These are phyloP conservation scores for Callyntrura guangdongensis DNA, from an alignment of 2,888 invertebrate species.

Conservation along the genomic window DNA sequence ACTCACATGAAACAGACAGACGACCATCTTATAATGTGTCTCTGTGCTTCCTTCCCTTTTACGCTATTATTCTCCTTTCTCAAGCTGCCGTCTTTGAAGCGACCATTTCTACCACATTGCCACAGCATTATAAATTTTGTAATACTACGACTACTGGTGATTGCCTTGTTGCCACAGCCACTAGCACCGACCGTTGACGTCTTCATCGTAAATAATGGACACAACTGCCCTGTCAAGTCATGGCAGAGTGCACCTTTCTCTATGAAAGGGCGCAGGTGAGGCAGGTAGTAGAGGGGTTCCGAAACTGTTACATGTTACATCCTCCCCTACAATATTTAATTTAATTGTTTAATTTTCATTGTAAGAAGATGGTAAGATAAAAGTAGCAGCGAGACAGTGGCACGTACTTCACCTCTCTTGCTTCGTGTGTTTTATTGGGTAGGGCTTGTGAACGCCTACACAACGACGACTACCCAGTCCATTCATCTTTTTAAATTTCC, in stretches of 20 bases:
- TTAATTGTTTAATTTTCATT: slow-evolving; percentile 61
- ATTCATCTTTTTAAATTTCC: slow-evolving; percentile 63
- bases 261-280: slow-evolving; percentile 23
- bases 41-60: background rate
- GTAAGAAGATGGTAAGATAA: background rate
- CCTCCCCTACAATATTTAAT: slow-evolving; percentile 44
- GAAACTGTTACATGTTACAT: slow-evolving; percentile 26
- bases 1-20: slow-evolving; percentile 2
- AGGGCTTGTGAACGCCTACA: slow-evolving; percentile 44
- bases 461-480: slow-evolving; percentile 14
- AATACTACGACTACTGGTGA: background rate
- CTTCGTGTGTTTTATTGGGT: slow-evolving; percentile 6
- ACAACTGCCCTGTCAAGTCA: background rate
- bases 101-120: background rate
- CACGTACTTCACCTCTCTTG: background rate
- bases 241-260: slow-evolving; percentile 8
- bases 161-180: background rate
- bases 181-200: background rate
- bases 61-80: background rate
- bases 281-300: background rate
- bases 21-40: background rate
- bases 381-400: background rate
- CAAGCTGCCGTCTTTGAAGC: background rate
- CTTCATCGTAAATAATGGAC: slow-evolving; percentile 27
- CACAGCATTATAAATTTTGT: slow-evolving; percentile 23